phyloP scores from a whole-genome alignment of 2,113 vertebrate genomes.

The Protobothrops mucrosquamatus region DNA sequence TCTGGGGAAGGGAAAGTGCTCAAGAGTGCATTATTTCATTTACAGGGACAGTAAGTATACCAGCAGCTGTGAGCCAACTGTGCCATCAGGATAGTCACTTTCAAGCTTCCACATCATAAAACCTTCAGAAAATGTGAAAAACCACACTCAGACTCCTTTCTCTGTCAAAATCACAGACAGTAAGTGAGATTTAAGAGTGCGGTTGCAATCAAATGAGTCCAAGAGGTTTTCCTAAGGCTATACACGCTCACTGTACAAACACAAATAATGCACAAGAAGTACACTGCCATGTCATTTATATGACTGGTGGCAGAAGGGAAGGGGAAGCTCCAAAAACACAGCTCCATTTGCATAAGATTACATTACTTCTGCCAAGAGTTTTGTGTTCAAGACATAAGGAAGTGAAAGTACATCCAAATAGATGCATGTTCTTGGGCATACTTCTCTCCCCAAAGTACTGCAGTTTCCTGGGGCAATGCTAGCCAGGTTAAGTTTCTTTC shows the following conservation, averaged over 20 bases:
- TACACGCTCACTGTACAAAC: slow-evolving; percentile 9
- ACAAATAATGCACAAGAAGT: neutral
- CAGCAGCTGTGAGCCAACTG: slow-evolving; percentile 53
- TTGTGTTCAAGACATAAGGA: neutral
- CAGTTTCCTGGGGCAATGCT: neutral
- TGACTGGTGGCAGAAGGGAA: neutral
- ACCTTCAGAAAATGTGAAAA: slow-evolving; percentile 60
- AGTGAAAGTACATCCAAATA: neutral
- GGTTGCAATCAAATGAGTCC: slow-evolving; percentile 41
- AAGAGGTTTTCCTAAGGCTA: slow-evolving; percentile 39
- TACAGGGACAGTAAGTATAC: slow-evolving; percentile 54
- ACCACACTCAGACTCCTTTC: slow-evolving; percentile 61
- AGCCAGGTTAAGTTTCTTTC: neutral
- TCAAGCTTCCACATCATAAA: slow-evolving; percentile 69
- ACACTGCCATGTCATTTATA: neutral
- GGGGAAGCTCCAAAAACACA: neutral
- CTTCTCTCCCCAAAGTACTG: neutral
- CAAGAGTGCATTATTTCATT: slow-evolving; percentile 63
- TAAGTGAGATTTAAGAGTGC: slow-evolving; percentile 64
- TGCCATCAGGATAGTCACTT: slow-evolving; percentile 56
- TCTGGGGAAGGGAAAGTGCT: slow-evolving; percentile 55
- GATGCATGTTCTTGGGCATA: neutral
- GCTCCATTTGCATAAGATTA: neutral
- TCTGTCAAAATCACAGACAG: slow-evolving; percentile 62
- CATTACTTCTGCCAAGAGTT: neutral